Evolutionary conservation across 2,113 vertebrate species (phyloP).

Genomic region (Rousettus leschenaultii): DNA sequence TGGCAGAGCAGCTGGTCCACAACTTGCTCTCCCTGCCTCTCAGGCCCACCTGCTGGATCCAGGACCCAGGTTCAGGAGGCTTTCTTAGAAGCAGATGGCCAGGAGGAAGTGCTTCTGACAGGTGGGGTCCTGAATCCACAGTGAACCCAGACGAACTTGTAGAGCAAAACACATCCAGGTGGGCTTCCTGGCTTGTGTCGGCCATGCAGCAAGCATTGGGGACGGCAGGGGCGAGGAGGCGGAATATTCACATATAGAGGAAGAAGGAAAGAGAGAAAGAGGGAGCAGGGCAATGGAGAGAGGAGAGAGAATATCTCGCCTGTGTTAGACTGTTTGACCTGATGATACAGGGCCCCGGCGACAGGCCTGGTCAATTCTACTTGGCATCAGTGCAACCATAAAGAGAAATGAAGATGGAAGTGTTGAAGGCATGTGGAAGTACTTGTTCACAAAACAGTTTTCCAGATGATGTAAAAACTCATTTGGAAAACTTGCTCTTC

Average conservation of each 20-base stretch:
- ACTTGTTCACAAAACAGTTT: background rate
- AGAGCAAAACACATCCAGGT: conserved; percentile 85
- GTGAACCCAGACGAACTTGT: conserved; percentile 91
- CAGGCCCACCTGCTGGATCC: conserved; percentile 80
- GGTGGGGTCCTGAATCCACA: conserved; percentile 82
- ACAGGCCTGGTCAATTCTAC: background rate
- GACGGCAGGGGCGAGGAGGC: no score
- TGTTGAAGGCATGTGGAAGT: background rate
- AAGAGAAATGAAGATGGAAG: background rate
- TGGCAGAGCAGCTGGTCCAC: conserved; percentile 83
- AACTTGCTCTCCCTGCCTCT: conserved; percentile 82
- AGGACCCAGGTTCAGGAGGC: conserved; percentile 93
- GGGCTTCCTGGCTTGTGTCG: conserved; percentile 84
- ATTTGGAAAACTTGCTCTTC: background rate
- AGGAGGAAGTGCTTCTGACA: conserved; percentile 91
- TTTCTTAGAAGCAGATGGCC: conserved; percentile 90
- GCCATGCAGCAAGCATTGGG: conserved; percentile 87
- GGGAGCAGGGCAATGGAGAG: background rate
- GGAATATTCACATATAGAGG: no score
- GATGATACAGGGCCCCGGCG: background rate
- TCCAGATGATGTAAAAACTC: background rate
- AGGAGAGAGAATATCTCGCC: no score
- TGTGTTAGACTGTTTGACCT: background rate
- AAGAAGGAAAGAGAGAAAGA: no score
- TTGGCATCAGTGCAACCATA: background rate